Base-by-base conservation (phyloP, 2,888 invertebrate species). In the Cenopis cana region DNA sequence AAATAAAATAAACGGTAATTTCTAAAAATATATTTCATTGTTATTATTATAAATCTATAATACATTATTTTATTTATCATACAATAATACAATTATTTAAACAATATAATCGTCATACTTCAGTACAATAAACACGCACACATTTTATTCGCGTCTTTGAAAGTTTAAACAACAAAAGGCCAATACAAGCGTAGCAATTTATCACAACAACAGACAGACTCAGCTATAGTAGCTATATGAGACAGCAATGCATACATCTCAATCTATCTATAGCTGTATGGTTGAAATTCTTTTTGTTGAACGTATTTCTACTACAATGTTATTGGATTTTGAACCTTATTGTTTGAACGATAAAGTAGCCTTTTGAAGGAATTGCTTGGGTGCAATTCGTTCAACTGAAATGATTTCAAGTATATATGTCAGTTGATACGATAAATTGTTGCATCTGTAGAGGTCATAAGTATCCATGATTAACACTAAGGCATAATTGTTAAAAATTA, bases 1-100 rank as follows among this genome's bases (percentile, higher is more conserved):
- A 59, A 24, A 5, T n/a, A n/a, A n/a, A n/a, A n/a, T n/a, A 46
- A 10, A 11, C 17, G 54, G n/a, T 66, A 17, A 59, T 78, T 77
- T 79, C 78, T 79, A 78, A 81, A 84, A 84, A 85, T 85, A 84
- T 82, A 79, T 77, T 83, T 77, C 49, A 71, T 74, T 61, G 66
- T 62, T 62, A 76, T 80, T 55, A 76, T 79, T 76, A 81, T 81
- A 80, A 82, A 80, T 79, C 78, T 84, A 82, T 82, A 80, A 81
- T 74, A 77, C 73, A 78, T 79, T 79, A 24, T 24, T 24, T 24
- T 24, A 24, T 24, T 24, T 24, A 24, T 24, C 24, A 24, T 24
- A 24, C 24, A 24, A 82, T 82, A 80, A 81, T 74, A 77, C 73
- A 78, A 78, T 79, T 77, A 74, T 75, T 75, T 76, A 77, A 75